These are phyloP conservation scores for Oryzias sinensis DNA, from an alignment of 2,797 vertebrate genomes.

Conservation along the genomic window DNA sequence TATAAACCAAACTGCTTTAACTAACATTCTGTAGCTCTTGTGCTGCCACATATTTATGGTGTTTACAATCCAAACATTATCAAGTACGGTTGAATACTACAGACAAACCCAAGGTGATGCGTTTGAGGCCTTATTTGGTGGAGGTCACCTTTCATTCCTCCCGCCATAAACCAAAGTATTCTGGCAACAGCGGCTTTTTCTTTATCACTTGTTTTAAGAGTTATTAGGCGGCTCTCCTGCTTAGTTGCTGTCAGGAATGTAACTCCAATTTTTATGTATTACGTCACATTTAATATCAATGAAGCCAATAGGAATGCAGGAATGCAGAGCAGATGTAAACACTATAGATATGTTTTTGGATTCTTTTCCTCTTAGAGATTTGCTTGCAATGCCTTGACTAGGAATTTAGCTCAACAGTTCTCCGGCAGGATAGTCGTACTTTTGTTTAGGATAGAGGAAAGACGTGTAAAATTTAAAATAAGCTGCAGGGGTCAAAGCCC, in stretches of 20 bases:
- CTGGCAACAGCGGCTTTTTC: slow-evolving; percentile 35
- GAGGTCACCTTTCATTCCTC: slow-evolving; percentile 5
- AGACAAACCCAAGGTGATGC: slow-evolving; percentile 15
- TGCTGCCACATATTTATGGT: slow-evolving; percentile 13
- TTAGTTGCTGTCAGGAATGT: slow-evolving; percentile 37
- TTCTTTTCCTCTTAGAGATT: neutral
- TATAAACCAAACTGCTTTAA: slow-evolving; percentile 8
- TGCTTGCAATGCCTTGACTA: neutral
- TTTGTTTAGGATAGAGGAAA: neutral
- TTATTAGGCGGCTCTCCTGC: slow-evolving; percentile 33
- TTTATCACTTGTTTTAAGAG: slow-evolving; percentile 33
- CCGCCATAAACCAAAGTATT: slow-evolving; percentile 30
- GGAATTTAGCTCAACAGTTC: neutral
- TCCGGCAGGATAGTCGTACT: too few relatives aligned
- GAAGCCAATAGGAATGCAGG: slow-evolving; percentile 16
- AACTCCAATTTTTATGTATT: slow-evolving; percentile 33
- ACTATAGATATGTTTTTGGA: slow-evolving; percentile 21
- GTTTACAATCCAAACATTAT: slow-evolving; percentile 2
- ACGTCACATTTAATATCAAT: slow-evolving; percentile 29
- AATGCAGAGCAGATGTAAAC: slow-evolving; percentile 42
- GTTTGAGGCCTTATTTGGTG: slow-evolving; percentile 34
- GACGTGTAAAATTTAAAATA: neutral
- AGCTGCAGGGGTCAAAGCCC: neutral
- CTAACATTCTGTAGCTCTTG: neutral
- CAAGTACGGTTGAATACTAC: slow-evolving; percentile 9